Conservation (phyloP, 2,113 vertebrate genomes). For the Bos indicus region DNA sequence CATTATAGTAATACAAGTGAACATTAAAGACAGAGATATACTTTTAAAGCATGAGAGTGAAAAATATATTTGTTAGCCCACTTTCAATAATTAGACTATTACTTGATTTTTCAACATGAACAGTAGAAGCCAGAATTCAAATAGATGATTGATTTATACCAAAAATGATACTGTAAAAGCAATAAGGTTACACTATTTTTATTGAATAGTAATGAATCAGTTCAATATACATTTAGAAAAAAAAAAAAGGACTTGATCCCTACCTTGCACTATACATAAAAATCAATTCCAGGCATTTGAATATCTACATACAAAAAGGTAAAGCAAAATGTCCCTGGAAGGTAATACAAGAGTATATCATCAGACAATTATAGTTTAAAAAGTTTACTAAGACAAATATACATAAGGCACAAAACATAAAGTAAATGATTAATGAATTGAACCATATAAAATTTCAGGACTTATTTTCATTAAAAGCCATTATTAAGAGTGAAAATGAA, state of each 20-base stretch:
- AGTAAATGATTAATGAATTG: background rate
- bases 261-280: background rate
- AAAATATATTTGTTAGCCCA: background rate
- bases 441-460: background rate
- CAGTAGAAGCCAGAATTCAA: background rate
- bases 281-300: background rate
- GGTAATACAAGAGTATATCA: background rate
- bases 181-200: background rate
- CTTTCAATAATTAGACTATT: background rate
- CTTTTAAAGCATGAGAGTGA: background rate
- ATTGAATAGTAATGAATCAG: background rate
- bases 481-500: background rate
- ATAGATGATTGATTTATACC: background rate
- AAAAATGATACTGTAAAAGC: background rate
- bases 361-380: background rate
- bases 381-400: background rate
- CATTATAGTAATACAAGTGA: background rate
- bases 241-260: background rate
- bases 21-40: background rate
- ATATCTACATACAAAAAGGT: background rate
- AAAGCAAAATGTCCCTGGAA: background rate
- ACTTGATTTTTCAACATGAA: background rate
- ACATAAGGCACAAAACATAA: background rate
- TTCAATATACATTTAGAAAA: background rate
- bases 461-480: background rate